Conservation (phyloP, 2,888 invertebrate species). For the Stenichneumon culpator region DNA sequence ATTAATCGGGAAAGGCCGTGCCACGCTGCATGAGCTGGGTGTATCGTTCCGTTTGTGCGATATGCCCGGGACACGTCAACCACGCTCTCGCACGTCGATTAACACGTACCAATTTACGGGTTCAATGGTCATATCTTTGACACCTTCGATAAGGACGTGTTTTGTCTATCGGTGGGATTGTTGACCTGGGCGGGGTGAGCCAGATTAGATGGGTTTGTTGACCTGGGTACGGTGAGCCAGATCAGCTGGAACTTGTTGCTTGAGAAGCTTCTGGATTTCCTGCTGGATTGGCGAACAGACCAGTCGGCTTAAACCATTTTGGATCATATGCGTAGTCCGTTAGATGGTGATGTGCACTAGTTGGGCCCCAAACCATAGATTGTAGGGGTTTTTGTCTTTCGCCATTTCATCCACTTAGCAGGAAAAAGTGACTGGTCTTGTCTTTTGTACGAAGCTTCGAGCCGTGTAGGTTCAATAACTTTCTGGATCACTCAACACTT, state of each 20-base stretch:
- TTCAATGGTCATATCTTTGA: background rate
- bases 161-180: background rate
- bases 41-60: slow-evolving; percentile 44
- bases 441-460: background rate
- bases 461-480: background rate
- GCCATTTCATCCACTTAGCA: background rate
- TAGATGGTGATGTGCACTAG: background rate
- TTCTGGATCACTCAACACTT: background rate
- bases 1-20: slow-evolving; percentile 66
- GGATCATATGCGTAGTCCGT: background rate
- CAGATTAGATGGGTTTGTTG: background rate
- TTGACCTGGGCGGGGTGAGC: background rate
- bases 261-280: background rate
- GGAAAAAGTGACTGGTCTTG: no score
- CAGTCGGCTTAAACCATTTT: background rate
- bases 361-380: background rate
- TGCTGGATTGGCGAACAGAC: background rate
- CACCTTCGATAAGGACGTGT: background rate
- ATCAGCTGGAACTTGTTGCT: background rate
- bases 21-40: slow-evolving; percentile 43
- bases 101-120: slow-evolving; percentile 35
- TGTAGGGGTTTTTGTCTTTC: background rate
- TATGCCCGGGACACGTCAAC: slow-evolving; percentile 50
- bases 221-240: background rate
- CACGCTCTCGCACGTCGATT: slow-evolving; percentile 52